Conservation (phyloP, 2,113 vertebrate genomes). For the Sitta europaea region DNA sequence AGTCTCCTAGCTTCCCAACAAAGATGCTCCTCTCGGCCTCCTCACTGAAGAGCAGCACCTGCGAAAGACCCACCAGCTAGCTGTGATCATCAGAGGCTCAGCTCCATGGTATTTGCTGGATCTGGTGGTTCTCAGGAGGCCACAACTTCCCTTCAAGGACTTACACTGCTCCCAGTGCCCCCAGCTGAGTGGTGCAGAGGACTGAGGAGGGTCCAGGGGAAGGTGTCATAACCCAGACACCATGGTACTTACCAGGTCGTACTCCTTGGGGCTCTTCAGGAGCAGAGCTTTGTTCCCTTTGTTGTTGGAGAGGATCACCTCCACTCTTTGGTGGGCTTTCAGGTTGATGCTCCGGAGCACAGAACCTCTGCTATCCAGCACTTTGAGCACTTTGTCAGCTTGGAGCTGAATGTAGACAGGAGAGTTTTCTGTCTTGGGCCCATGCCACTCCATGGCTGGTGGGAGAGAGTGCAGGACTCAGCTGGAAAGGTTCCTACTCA, state of each 20-base stretch:
- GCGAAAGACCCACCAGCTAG: background rate
- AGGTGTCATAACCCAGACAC: background rate
- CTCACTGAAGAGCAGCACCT: conserved; percentile 88
- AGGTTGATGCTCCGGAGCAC: conserved; percentile 78
- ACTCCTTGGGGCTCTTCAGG: conserved; percentile 91
- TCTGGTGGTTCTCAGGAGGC: background rate
- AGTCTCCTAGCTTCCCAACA: conserved; percentile 61
- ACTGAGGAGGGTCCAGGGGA: background rate
- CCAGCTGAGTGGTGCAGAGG: background rate
- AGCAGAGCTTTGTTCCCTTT: conserved; percentile 73
- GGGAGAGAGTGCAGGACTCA: background rate
- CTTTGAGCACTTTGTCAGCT: conserved; percentile 75
- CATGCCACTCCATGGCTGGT: conserved; percentile 88
- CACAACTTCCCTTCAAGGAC: background rate
- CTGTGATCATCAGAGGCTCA: background rate
- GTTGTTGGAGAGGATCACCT: conserved; percentile 81
- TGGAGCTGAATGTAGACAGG: conserved; percentile 76
- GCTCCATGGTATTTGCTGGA: background rate
- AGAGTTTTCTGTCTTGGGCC: conserved; percentile 67
- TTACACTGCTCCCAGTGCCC: background rate
- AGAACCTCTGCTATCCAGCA: conserved; percentile 74
- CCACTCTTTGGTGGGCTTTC: conserved; percentile 60
- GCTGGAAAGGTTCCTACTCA: background rate
- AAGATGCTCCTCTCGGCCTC: conserved; percentile 78
- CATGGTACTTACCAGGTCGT: conserved; percentile 82